Conservation (phyloP, 2,797 vertebrate genomes). For the Sylvilagus floridanus region DNA sequence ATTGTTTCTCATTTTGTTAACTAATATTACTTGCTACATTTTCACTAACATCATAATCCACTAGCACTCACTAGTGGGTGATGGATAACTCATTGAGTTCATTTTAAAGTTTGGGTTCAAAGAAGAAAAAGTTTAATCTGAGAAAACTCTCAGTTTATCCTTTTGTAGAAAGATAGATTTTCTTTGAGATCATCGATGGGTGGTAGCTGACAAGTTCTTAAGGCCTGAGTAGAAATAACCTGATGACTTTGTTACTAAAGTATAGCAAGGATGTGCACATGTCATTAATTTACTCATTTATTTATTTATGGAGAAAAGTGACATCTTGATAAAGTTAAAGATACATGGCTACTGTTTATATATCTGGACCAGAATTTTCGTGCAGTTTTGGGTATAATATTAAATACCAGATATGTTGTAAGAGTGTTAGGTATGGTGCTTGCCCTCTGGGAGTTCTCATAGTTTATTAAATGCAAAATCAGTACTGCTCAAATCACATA, state of each 20-base stretch:
- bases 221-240: background rate
- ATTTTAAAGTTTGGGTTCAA: constrained; percentile 27
- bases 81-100: background rate
- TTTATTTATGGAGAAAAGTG: background rate
- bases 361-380: background rate
- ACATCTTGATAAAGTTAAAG: background rate
- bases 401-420: background rate
- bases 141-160: background rate
- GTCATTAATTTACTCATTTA: background rate
- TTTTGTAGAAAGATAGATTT: background rate
- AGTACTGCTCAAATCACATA: background rate
- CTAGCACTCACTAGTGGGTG: background rate
- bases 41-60: background rate
- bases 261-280: background rate
- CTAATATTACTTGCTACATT: background rate
- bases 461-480: background rate
- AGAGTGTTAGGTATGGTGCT: background rate
- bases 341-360: background rate
- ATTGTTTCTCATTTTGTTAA: background rate
- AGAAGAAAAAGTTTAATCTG: background rate
- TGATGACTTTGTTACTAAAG: background rate
- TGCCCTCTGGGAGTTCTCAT: background rate
- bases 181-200: background rate
- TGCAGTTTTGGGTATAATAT: background rate
- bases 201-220: background rate